Conservation (phyloP, 92 coral and sea anemone genomes). For the Meandrina meandrites region DNA sequence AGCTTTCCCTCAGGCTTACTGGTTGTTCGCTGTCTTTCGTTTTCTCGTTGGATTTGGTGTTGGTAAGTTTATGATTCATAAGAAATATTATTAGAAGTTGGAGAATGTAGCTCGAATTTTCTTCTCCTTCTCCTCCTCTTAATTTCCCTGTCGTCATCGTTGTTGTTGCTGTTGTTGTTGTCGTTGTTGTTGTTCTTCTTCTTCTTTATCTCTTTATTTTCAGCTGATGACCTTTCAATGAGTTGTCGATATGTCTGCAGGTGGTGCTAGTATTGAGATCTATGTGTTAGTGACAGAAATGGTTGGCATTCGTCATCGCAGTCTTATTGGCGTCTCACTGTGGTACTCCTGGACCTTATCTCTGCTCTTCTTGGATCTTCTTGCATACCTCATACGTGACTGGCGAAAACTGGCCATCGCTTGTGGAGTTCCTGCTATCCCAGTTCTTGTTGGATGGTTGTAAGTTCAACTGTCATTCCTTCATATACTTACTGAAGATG, state of each 20-base stretch:
- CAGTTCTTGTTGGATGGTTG: constrained; percentile 35
- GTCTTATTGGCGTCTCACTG: constrained; percentile 20
- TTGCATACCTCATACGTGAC: constrained; percentile 52
- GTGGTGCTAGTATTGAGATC: constrained; percentile 18
- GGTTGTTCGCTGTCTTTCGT: constrained; percentile 63
- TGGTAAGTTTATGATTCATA: constrained; percentile 33
- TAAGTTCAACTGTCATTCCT: neutral
- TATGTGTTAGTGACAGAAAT: constrained; percentile 32
- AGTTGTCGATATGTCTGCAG: neutral
- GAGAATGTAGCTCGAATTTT: neutral
- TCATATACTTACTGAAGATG: neutral
- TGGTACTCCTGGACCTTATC: constrained; percentile 49
- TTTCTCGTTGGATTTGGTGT: constrained; percentile 45
- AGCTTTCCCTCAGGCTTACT: constrained; percentile 48
- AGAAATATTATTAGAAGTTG: neutral
- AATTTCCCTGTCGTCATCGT: neutral
- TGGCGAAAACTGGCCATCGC: constrained; percentile 58
- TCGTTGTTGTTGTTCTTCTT: too few species aligned
- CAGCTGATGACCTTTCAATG: too few species aligned
- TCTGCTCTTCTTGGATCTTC: constrained; percentile 17
- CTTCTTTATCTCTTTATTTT: too few species aligned
- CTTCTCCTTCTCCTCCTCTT: too few species aligned
- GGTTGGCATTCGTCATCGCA: constrained; percentile 31
- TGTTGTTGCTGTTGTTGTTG: too few species aligned
- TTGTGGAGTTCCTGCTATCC: constrained; percentile 33